phyloP scores from a whole-genome alignment of 2,113 vertebrate species.

The Vidua macroura region DNA sequence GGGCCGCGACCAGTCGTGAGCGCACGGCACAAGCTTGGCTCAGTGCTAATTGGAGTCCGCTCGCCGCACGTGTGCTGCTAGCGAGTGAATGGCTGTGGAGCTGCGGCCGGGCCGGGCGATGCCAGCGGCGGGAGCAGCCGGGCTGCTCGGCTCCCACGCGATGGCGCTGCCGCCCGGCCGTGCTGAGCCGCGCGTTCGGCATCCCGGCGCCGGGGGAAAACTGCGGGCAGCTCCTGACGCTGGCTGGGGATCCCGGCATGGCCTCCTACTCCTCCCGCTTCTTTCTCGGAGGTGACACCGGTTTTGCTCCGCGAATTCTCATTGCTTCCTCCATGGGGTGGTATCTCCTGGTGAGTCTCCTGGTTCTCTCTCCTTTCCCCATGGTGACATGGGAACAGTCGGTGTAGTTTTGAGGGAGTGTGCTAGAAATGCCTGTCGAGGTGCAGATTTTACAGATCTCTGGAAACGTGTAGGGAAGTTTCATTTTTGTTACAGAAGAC shows the following conservation, averaged over 20 bases:
- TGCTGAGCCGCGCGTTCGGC: not conserved
- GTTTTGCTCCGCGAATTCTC: fast-evolving
- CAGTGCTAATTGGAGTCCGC: fast-evolving
- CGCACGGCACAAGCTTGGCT: fast-evolving
- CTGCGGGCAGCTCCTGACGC: fast-evolving
- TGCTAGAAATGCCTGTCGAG: fast-evolving
- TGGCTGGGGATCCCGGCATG: fast-evolving
- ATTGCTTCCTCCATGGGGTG: too few species aligned
- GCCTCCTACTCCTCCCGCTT: fast-evolving
- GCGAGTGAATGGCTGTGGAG: too few species aligned
- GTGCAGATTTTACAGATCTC: not conserved
- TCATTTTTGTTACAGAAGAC: not conserved
- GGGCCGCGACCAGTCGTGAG: fast-evolving
- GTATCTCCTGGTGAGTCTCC: not conserved
- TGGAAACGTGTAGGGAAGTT: not conserved
- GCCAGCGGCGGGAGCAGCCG: too few species aligned
- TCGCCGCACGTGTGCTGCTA: fast-evolving
- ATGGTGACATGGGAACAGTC: fast-evolving
- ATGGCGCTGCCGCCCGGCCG: constrained; percentile 35
- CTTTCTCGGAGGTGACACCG: fast-evolving
- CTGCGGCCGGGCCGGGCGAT: too few species aligned
- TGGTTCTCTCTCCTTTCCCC: not conserved
- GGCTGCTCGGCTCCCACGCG: not conserved
- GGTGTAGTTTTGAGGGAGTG: not conserved
- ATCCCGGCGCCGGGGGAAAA: fast-evolving